Percentiles rank a stretch among this genome's conserved stretches.
Evolutionary conservation across 2,797 vertebrate genomes (phyloP).

Genomic region (Lacerta agilis): DNA sequence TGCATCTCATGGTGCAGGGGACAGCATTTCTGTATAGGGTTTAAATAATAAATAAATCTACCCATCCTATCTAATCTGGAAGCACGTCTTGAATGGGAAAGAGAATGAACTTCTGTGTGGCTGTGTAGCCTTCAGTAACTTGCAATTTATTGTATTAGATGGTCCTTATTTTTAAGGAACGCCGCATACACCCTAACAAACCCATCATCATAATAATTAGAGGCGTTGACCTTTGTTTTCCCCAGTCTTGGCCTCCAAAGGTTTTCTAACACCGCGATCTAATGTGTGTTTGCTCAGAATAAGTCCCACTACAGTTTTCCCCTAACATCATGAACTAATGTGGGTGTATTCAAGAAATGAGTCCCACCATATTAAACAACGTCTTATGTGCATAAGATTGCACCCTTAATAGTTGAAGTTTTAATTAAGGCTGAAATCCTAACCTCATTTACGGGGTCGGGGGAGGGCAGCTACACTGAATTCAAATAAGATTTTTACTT

Average conservation of each 20-base stretch:
- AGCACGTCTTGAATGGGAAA: background rate
- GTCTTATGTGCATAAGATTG: background rate
- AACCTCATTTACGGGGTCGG: background rate
- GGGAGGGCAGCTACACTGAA: background rate
- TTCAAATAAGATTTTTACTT: too few species aligned
- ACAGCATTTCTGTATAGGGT: too few species aligned
- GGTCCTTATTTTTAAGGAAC: background rate
- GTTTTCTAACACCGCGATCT: background rate
- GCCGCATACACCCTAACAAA: background rate
- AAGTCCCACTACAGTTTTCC: background rate
- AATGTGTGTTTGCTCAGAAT: background rate
- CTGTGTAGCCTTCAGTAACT: background rate
- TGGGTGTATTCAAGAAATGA: background rate
- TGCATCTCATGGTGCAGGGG: background rate
- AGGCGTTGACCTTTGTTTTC: background rate
- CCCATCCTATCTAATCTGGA: background rate
- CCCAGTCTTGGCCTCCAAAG: too few species aligned
- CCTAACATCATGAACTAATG: background rate
- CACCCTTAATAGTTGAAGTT: background rate
- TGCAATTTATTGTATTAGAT: background rate
- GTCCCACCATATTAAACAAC: background rate
- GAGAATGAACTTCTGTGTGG: background rate
- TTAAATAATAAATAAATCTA: too few species aligned
- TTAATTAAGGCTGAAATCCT: background rate
- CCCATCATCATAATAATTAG: background rate